phyloP scores from a whole-genome alignment of 2,888 invertebrate genomes.

The Archips xylosteana region DNA sequence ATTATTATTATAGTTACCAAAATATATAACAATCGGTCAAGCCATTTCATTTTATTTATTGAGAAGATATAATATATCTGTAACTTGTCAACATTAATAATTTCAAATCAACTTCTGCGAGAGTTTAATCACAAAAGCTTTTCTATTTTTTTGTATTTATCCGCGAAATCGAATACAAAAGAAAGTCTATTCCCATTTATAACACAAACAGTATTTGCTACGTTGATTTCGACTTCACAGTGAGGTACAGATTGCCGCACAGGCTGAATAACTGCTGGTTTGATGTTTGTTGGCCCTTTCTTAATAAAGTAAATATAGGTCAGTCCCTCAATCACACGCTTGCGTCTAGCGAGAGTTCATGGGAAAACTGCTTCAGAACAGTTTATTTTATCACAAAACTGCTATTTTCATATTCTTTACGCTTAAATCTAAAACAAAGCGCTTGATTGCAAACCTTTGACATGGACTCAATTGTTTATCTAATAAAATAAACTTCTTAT shows the following conservation, averaged over 20 bases:
- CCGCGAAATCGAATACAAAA: slow-evolving; percentile 14
- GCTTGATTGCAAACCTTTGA: not conserved
- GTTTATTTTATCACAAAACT: not conserved
- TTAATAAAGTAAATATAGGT: slow-evolving; percentile 34
- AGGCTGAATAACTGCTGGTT: slow-evolving; percentile 9
- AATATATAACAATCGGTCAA: too few relatives aligned
- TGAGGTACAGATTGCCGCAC: slow-evolving; percentile 8
- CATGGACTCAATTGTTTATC: not conserved
- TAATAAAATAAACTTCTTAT: not conserved
- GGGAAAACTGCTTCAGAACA: slow-evolving; percentile 6
- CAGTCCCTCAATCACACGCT: slow-evolving; percentile 31
- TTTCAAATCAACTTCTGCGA: not conserved
- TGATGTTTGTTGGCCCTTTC: slow-evolving; percentile 10
- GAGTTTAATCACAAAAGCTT: not conserved
- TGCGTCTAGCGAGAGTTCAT: not conserved
- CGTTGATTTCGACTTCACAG: slow-evolving; percentile 12
- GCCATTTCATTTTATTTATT: too few relatives aligned
- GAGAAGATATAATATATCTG: not conserved
- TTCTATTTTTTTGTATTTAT: not conserved
- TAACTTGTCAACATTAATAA: not conserved
- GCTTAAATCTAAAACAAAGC: not conserved
- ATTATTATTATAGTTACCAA: too few relatives aligned
- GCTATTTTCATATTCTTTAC: not conserved
- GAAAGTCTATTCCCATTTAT: slow-evolving; percentile 6
- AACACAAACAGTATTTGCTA: slow-evolving; percentile 10